phyloP scores from a whole-genome alignment of 1,140 invertebrate genomes.

The Rhopalosiphum padi region DNA sequence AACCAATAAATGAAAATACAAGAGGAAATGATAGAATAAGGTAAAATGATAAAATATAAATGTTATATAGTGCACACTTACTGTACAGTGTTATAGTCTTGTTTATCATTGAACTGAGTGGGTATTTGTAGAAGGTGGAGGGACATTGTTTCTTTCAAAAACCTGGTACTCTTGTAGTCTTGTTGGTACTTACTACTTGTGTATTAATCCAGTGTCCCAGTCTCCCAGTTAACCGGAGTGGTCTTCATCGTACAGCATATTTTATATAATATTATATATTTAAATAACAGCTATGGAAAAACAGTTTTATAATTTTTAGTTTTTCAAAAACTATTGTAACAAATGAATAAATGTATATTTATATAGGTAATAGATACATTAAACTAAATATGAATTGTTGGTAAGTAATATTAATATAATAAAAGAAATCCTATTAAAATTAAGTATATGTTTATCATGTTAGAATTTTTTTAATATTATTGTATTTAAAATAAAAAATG shows the following conservation, averaged over 20 bases:
- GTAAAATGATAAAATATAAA: not conserved
- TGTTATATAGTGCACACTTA: not conserved
- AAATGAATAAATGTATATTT: no score
- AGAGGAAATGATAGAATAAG: not conserved
- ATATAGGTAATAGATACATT: no score
- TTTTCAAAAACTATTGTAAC: not conserved
- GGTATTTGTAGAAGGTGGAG: not conserved
- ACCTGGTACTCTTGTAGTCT: not conserved
- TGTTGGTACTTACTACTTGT: not conserved
- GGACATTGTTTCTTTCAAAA: not conserved
- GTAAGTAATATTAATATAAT: no score
- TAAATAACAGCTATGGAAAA: not conserved
- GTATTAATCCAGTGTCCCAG: not conserved
- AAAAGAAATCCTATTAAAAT: not conserved
- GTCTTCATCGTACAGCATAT: no score
- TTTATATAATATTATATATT: no score
- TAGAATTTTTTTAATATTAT: no score
- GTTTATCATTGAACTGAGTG: not conserved
- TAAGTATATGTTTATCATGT: no score
- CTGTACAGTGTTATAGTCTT: not conserved
- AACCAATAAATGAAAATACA: not conserved
- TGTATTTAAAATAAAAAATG: not conserved
- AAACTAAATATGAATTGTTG: no score
- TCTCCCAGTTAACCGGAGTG: not conserved
- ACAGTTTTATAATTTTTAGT: not conserved